Base-by-base conservation (phyloP, 2,113 vertebrate species). In the Chelonoidis abingdonii region DNA sequence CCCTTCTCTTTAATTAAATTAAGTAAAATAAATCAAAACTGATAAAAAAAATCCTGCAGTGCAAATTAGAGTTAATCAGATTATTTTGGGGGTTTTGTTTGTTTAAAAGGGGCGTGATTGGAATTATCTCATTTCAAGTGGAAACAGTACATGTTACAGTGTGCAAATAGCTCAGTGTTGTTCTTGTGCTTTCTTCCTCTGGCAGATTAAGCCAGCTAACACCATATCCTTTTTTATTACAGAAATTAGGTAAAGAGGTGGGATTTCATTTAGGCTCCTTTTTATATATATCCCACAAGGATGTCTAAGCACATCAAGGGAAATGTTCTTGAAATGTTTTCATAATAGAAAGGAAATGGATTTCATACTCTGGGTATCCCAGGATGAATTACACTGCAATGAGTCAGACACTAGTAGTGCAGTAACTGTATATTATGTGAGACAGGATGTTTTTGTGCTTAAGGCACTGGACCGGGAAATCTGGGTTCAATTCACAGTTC, bases 311-410 rank as follows among this genome's bases (percentile, higher is more conserved):
- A 3, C 50, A 50, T 31, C 38, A 75, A 78, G 3, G 2, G 38
- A 89, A 87, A 24, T 3, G 12, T 47, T 76, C 78, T n/a, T 59
- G 72, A 88, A 21, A 25, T n/a, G 4, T 31, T 92, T 81, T 9
- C 47, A 22, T 62, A 83, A 22, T 4, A 57, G 13, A 41, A 53
- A 13, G 25, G 65, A 72, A 90, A 52, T 12, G 8, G 10, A 53
- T 53, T 86, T 94, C 69, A 38, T 10, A 2, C 10, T 2, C 2
- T 7, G 17, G 35, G 47, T 9, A 62, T 6, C 24, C 10, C 16
- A 0, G 1, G 10, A 11, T 0, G 0, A 80, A 29, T 4, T 24
- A 13, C 50, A 35, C 47, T 50, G 10, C 62, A 49, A 21, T 0
- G 7, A 9, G n/a, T 50, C 31, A 54, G 44, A 25, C 38, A 8